Conservation (phyloP, 2,797 vertebrate genomes). For the Austrolebias charrua region DNA sequence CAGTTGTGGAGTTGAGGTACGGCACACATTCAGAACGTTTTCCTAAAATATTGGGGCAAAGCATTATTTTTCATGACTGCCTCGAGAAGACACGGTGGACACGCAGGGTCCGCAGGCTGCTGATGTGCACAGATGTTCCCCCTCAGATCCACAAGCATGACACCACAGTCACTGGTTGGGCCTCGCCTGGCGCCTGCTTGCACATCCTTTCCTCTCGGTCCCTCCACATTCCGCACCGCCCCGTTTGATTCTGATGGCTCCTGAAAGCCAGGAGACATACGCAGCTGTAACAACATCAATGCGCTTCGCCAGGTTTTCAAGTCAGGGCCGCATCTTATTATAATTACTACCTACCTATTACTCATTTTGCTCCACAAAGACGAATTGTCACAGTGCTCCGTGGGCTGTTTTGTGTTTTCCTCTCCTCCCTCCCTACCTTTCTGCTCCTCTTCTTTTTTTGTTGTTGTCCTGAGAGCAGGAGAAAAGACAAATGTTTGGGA, state of each 20-base stretch:
- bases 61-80: constrained; percentile 42
- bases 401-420: constrained; percentile 36
- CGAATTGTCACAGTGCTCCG: constrained; percentile 48
- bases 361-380: constrained; percentile 60
- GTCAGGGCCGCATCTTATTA: constrained; percentile 70
- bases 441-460: constrained; percentile 39
- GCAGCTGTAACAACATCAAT: constrained; percentile 79
- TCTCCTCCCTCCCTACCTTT: constrained; percentile 37
- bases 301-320: constrained; percentile 80
- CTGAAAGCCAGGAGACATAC: constrained; percentile 78
- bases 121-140: constrained; percentile 76
- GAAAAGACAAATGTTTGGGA: constrained; percentile 45
- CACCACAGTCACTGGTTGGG: constrained; percentile 63
- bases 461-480: constrained; percentile 37
- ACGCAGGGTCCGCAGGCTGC: constrained; percentile 43
- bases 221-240: constrained; percentile 49
- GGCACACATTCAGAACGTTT: not conserved
- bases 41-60: not conserved
- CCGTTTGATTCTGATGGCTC: constrained; percentile 77
- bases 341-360: constrained; percentile 73
- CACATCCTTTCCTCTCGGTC: constrained; percentile 60
- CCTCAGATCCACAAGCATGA: constrained; percentile 70
- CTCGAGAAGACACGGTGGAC: constrained; percentile 55
- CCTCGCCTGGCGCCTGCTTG: constrained; percentile 52
- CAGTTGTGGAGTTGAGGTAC: not conserved